Evolutionary conservation across 2,113 vertebrate genomes (phyloP), one percentile per base, ranked within the genome.

Genomic region (Sula dactylatra): DNA sequence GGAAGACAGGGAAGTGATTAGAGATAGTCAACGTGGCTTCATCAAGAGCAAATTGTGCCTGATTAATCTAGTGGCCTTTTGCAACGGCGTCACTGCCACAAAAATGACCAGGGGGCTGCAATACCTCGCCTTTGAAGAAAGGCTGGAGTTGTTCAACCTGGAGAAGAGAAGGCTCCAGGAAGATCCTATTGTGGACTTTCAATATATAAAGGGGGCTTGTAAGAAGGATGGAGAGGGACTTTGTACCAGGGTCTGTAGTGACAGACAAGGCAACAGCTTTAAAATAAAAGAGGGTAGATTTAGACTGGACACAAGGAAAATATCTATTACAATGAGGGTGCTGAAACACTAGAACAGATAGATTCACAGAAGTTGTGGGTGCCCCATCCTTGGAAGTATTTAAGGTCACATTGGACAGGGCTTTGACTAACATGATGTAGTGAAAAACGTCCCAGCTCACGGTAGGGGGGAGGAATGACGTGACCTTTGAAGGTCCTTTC

Each of bases 371-470:
- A 72, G 11, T 2, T 69, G 27, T 50, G 7, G 2, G 19, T 79
- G 15, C 7, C 3, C 2, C 8, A 4, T 44, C 17, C 13, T 0
- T 40, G 15, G 22, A 62, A 32, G 12, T 31, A 3, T 61, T 61
- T 8, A 34, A 45, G n/a, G 26, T 25, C 20, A 22, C 0, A 1
- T 1, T 65, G 14, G 21, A 15, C 4, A 5, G 27, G 14, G 8
- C 15, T 70, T 76, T 71, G 42, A 80, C 18, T 10, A 49, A 26
- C 11, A 4, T 17, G 12, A 36, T 55, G 4, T 11, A 44, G 11
- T n/a, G 16, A 26, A 79, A 67, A 8, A 9, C 18, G 4, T n/a
- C 11, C 14, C 27, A 66, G 18, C 7, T 7, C 4, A 26, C 21
- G 24, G 9, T 6, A 72, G 42, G 3, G 0, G 2, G 47, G 62